Percentiles rank a stretch among this genome's conserved stretches.
These are phyloP conservation scores for Apamea crenata DNA, from an alignment of 2,888 invertebrate genomes.

Conservation along the genomic window DNA sequence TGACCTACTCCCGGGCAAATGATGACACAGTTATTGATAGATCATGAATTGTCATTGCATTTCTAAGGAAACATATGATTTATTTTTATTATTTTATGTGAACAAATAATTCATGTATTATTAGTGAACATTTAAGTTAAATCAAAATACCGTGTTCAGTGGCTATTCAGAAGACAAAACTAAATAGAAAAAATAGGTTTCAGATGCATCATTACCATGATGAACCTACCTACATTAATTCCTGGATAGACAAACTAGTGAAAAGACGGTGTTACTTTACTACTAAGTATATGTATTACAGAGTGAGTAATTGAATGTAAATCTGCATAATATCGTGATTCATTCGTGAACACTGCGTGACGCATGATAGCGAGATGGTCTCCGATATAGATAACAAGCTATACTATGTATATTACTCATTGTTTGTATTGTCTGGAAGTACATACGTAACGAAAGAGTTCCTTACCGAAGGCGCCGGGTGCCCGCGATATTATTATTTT, in stretches of 20 bases:
- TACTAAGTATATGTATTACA: neutral
- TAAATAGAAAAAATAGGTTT: neutral
- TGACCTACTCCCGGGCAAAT: neutral
- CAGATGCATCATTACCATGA: neutral
- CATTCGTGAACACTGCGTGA: neutral
- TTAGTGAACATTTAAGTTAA: neutral
- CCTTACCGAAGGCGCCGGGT: too few relatives aligned
- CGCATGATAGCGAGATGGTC: constrained; percentile 17
- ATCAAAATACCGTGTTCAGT: neutral
- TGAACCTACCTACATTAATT: neutral
- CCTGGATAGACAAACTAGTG: neutral
- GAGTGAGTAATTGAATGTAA: constrained; percentile 8
- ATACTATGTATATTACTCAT: constrained; percentile 7
- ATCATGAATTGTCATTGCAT: neutral
- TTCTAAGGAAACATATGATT: neutral
- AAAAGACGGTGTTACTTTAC: neutral
- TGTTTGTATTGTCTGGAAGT: constrained; percentile 21
- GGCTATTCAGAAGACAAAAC: neutral
- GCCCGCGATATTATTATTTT: too few relatives aligned
- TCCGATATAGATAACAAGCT: constrained; percentile 13
- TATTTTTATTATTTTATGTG: too few relatives aligned
- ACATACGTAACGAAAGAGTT: constrained; percentile 16
- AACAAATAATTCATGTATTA: neutral
- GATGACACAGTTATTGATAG: neutral
- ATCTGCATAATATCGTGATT: neutral